Base-by-base conservation (phyloP, 2,797 vertebrate genomes). In the Coendou prehensilis region DNA sequence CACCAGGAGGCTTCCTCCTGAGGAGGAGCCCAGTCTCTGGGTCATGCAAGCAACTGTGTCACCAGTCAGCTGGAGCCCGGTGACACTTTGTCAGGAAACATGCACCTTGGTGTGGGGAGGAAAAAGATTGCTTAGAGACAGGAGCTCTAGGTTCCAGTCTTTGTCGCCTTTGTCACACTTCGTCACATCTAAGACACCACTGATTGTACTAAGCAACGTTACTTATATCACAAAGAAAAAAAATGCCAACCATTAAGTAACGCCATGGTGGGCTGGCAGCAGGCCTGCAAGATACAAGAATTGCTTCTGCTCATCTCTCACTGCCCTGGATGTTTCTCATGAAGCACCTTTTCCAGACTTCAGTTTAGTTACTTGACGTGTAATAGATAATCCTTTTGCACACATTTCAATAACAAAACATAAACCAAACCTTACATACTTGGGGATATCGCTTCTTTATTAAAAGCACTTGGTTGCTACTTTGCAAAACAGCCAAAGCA, bases 401-500 rank as follows among this genome's bases (percentile, higher is more conserved):
- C 22, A 11, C 52, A 84, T 52, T 47, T 89, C 71, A 93, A 18
- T 85, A 87, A 63, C 30, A 91, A 93, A 89, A 94, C 88, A 87
- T 52, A 82, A 93, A 85, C 59, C 37, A 64, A 79, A 56, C 56
- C 83, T 79, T 76, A 10, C 50, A 52, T 83, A 86, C 67, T 80
- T 80, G 33, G 18, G 50, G 54, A 37, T 52, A 20, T 63, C 57
- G 82, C 86, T 87, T 59, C 82, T 94, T 92, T 69, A 54, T 91
- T 81, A 76, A 97, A 94, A 83, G 52, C 47, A 64, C 50, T 61
- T 88, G 45, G 61, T 45, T 87, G 52, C 41, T 63, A n/a, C 81
- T 87, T 97, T 89, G 67, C 56, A 92, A 97, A 95, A 85, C 33
- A 76, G 57, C 54, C 87, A 67, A 94, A 92, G 61, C 78, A 89